A percentile compares a stretch with the other conserved stretches of the same genome.
These are phyloP conservation scores for Brachyptera putata DNA, from an alignment of 2,888 invertebrate species.

Conservation along the genomic window DNA sequence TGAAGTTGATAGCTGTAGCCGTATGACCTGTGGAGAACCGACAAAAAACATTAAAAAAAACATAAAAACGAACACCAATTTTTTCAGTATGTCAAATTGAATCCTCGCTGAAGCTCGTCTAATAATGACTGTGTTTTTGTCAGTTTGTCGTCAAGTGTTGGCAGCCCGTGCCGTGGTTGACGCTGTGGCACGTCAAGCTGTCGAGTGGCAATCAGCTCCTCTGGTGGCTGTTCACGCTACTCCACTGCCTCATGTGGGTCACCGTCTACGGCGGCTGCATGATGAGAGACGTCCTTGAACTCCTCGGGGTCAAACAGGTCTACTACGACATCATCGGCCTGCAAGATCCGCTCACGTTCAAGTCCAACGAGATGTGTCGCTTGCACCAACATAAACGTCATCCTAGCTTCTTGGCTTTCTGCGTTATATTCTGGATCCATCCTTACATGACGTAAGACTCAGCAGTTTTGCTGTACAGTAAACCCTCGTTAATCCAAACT, in stretches of 20 bases:
- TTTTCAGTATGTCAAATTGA: too few relatives aligned
- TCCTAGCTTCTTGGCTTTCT: slow-evolving; percentile 57
- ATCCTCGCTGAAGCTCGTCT: too few relatives aligned
- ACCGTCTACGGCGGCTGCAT: slow-evolving; percentile 46
- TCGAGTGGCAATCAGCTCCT: too few relatives aligned
- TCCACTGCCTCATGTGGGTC: background rate
- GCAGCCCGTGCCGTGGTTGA: slow-evolving; percentile 47
- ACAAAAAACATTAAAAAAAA: too few relatives aligned
- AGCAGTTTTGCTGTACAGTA: background rate
- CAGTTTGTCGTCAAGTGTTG: slow-evolving; percentile 46
- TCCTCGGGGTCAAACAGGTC: slow-evolving; percentile 58
- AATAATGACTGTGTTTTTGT: slow-evolving; percentile 42
- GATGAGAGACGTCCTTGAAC: slow-evolving; percentile 58
- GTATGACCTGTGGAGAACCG: too few relatives aligned
- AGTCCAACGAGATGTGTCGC: slow-evolving; percentile 51
- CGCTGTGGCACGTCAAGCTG: slow-evolving; percentile 55
- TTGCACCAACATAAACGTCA: slow-evolving; percentile 57
- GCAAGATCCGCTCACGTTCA: slow-evolving; percentile 50
- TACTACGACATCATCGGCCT: slow-evolving; percentile 53
- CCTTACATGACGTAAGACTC: slow-evolving; percentile 54
- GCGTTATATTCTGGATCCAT: slow-evolving; percentile 54
- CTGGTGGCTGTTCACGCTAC: too few relatives aligned
- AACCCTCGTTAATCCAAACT: too few relatives aligned
- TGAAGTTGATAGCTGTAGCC: too few relatives aligned
- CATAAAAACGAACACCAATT: too few relatives aligned